Conservation (phyloP, 2,113 vertebrate genomes). For the Hydrolagus affinis region DNA sequence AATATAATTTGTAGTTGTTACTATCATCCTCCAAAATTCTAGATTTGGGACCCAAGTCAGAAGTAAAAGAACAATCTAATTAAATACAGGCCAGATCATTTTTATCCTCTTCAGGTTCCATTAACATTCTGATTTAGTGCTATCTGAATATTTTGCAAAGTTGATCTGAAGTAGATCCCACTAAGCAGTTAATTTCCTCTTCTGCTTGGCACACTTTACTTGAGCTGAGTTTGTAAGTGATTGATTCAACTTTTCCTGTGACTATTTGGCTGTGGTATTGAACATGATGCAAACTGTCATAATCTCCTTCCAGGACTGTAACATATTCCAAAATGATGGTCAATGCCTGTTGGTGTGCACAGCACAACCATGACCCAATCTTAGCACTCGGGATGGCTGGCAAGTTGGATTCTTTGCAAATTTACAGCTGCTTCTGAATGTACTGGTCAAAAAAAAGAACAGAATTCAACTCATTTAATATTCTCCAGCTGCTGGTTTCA, state of each 20-base stretch:
- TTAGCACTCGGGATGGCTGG: neutral
- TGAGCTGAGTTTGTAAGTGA: neutral
- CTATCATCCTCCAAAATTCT: too few species aligned
- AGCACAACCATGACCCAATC: neutral
- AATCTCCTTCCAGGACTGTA: neutral
- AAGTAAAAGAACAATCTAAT: too few species aligned
- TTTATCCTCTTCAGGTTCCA: too few species aligned
- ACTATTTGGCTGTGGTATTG: too few species aligned
- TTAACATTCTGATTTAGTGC: too few species aligned
- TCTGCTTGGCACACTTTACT: too few species aligned
- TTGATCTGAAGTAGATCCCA: neutral
- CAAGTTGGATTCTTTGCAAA: neutral
- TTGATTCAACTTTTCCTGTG: too few species aligned
- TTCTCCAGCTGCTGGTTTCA: conserved; percentile 22
- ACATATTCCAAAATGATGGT: neutral
- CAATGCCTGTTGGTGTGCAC: neutral
- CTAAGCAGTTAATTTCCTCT: neutral
- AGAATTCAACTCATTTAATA: conserved; percentile 15
- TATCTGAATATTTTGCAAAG: too few species aligned
- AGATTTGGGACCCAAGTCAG: too few species aligned
- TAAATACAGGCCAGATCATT: too few species aligned
- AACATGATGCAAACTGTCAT: neutral
- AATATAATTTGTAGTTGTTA: too few species aligned
- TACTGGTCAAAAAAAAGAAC: neutral
- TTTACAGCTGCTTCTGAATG: neutral